These are phyloP conservation scores for Phengaris alcon DNA, from an alignment of 2,888 invertebrate species.

Conservation along the genomic window DNA sequence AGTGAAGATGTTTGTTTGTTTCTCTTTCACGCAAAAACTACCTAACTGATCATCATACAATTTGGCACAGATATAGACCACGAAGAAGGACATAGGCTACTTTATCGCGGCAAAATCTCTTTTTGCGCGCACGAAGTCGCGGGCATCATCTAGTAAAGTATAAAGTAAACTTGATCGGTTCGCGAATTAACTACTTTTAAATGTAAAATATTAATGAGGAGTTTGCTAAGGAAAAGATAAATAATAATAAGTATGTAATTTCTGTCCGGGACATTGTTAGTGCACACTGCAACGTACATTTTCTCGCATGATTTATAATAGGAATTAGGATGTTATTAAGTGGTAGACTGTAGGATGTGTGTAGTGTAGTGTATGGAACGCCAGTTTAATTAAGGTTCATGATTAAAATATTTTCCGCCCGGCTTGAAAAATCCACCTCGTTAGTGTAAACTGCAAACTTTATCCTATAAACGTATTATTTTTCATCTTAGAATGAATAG, in stretches of 20 bases:
- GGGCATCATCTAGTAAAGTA: too few species aligned
- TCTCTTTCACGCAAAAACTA: too few species aligned
- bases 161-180: background rate
- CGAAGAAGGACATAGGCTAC: too few species aligned
- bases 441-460: background rate
- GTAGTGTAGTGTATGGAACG: background rate
- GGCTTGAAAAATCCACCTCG: background rate
- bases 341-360: slow-evolving; percentile 10
- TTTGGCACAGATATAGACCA: too few species aligned
- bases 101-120: too few species aligned
- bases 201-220: background rate
- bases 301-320: slow-evolving; percentile 9
- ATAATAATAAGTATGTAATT: background rate
- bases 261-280: slow-evolving; percentile 10
- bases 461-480: too few species aligned
- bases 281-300: background rate
- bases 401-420: slow-evolving; percentile 2
- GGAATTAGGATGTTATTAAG: slow-evolving; percentile 16
- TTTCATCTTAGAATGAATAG: too few species aligned
- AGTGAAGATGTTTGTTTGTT: too few species aligned
- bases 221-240: background rate
- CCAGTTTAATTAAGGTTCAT: background rate
- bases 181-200: background rate
- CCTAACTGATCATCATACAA: too few species aligned
- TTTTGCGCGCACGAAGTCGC: too few species aligned